Conservation (phyloP, 2,113 vertebrate genomes). For the Chaetodon auriga region DNA sequence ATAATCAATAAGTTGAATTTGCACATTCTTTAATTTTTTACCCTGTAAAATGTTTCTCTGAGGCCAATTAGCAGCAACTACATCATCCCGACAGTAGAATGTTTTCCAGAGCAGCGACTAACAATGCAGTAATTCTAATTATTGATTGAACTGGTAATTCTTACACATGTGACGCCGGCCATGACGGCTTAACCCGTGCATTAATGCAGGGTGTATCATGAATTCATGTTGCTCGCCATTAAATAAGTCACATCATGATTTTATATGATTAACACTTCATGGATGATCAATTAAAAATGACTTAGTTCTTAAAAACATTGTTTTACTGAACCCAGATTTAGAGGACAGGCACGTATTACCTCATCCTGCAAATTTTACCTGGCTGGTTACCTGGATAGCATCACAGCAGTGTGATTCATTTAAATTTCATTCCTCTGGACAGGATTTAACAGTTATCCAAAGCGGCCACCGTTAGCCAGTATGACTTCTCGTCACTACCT, state of each 20-base stretch:
- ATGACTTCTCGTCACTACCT: neutral
- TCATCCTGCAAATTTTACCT: too few relatives aligned
- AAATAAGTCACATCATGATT: neutral
- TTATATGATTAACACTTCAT: neutral
- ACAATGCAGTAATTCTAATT: neutral
- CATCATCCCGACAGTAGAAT: neutral
- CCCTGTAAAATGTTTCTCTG: neutral
- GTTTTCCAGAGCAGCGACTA: neutral
- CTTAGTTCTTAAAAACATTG: neutral
- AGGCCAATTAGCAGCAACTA: neutral
- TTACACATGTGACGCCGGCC: neutral
- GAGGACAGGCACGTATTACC: neutral
- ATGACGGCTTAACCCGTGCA: neutral
- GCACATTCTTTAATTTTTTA: neutral
- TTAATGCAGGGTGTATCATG: too few relatives aligned
- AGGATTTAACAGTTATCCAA: too few relatives aligned
- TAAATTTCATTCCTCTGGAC: too few relatives aligned
- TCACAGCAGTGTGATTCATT: too few relatives aligned
- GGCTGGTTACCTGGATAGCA: too few relatives aligned
- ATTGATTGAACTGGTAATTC: neutral
- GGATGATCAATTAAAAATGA: neutral
- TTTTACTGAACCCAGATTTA: neutral
- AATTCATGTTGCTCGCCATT: neutral
- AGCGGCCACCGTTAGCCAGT: neutral
- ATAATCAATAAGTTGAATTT: neutral